Evolutionary conservation across 2,888 invertebrate genomes (phyloP).

Genomic region (Ochropleura plecta): DNA sequence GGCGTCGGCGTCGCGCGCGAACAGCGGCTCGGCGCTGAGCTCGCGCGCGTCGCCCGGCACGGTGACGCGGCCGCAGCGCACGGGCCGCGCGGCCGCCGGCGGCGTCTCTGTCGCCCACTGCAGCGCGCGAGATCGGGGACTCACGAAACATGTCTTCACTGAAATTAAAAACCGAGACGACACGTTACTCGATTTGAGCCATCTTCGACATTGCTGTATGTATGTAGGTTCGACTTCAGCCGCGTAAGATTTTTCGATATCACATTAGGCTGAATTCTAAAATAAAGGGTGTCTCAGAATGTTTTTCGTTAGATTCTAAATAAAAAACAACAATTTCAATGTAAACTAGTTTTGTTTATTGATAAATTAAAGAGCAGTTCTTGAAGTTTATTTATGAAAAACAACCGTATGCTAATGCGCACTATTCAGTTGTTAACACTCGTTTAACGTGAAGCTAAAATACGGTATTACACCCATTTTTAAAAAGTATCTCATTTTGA

Average conservation of each 20-base stretch:
- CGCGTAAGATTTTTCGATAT: not conserved
- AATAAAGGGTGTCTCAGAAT: not conserved
- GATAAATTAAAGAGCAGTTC: too few species aligned
- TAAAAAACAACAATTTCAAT: too few species aligned
- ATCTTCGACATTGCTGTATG: not conserved
- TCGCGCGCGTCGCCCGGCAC: constrained; percentile 93
- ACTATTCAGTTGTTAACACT: too few species aligned
- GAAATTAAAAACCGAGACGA: constrained; percentile 48
- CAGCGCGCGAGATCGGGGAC: constrained; percentile 92
- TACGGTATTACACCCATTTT: too few species aligned
- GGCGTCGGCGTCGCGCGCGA: constrained; percentile 94
- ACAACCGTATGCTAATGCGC: too few species aligned
- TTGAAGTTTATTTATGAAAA: too few species aligned
- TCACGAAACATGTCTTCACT: constrained; percentile 97
- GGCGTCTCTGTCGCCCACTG: constrained; percentile 68
- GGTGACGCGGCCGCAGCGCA: constrained; percentile 86
- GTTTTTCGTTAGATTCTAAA: too few species aligned
- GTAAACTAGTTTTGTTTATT: too few species aligned
- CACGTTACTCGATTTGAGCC: not conserved
- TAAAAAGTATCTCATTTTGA: too few species aligned
- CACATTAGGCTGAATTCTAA: not conserved
- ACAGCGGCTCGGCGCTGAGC: constrained; percentile 95
- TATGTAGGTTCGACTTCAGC: not conserved
- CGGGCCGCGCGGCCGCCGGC: constrained; percentile 42
- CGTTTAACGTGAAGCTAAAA: too few species aligned